Conservation (phyloP, 2,797 vertebrate genomes). For the Bradypodion pumilum region DNA sequence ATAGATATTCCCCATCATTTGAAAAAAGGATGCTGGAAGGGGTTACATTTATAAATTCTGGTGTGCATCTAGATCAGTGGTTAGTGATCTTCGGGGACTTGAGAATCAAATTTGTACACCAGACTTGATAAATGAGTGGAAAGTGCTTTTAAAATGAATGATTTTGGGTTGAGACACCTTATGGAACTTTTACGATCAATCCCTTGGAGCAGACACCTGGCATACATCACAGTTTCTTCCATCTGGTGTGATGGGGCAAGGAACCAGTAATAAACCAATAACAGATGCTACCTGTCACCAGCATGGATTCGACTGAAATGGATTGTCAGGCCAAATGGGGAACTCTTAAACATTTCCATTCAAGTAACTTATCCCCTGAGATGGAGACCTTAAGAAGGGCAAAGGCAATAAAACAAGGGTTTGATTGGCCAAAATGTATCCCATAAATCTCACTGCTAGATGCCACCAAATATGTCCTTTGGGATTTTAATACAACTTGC, state of each 20-base stretch:
- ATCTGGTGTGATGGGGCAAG: neutral
- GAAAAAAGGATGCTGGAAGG: too few relatives aligned
- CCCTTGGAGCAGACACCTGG: neutral
- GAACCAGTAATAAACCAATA: neutral
- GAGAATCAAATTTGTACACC: too few relatives aligned
- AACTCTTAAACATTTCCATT: neutral
- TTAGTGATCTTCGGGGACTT: too few relatives aligned
- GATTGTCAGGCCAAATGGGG: neutral
- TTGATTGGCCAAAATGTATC: neutral
- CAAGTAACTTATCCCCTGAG: neutral
- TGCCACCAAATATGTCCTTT: neutral
- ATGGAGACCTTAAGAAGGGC: neutral
- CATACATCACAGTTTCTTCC: constrained; percentile 2
- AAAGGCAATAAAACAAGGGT: neutral
- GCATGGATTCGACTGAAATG: neutral
- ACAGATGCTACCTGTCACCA: constrained; percentile 9
- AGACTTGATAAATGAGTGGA: neutral
- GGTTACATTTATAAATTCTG: too few relatives aligned
- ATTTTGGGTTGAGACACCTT: neutral
- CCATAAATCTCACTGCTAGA: neutral
- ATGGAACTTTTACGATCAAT: neutral
- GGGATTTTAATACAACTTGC: neutral
- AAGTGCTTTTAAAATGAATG: neutral
- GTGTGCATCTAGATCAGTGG: too few relatives aligned
- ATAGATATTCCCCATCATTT: too few relatives aligned